These are phyloP conservation scores for Geophilus truncorum DNA, from an alignment of 2,888 invertebrate species.

Conservation along the genomic window DNA sequence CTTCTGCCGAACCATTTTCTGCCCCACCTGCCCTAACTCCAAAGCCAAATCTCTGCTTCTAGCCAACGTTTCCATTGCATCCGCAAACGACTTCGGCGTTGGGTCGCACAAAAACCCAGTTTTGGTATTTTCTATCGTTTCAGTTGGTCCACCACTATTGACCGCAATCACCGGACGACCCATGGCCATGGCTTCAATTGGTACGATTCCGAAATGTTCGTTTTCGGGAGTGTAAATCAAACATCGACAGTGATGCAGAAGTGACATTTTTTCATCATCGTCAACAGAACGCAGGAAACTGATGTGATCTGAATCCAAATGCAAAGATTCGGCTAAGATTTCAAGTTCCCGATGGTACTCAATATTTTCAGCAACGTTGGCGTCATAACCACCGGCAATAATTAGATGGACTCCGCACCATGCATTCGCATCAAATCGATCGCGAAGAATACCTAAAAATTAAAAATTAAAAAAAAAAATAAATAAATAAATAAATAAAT, in stretches of 20 bases:
- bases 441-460: conserved; percentile 36
- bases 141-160: conserved; percentile 91
- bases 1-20: conserved; percentile 65
- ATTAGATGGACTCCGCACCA: conserved; percentile 63
- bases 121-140: conserved; percentile 73
- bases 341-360: conserved; percentile 74
- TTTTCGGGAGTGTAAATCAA: conserved; percentile 91
- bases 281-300: conserved; percentile 81
- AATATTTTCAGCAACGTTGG: conserved; percentile 77
- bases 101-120: conserved; percentile 77
- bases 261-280: conserved; percentile 73
- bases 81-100: conserved; percentile 64
- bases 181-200: conserved; percentile 95
- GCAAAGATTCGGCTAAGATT: conserved; percentile 59
- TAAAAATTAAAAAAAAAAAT: not conserved
- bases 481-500: too few species aligned
- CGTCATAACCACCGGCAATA: conserved; percentile 95
- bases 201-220: conserved; percentile 99
- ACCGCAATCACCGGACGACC: conserved; percentile 90
- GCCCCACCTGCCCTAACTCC: conserved; percentile 70
- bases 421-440: conserved; percentile 44
- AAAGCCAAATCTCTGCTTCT: conserved; percentile 57
- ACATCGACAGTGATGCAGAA: conserved; percentile 70
- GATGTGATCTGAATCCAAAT: conserved; percentile 62
- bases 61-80: conserved; percentile 67